Base-by-base conservation (phyloP, 1,140 invertebrate species). In the Fopius arisanus region DNA sequence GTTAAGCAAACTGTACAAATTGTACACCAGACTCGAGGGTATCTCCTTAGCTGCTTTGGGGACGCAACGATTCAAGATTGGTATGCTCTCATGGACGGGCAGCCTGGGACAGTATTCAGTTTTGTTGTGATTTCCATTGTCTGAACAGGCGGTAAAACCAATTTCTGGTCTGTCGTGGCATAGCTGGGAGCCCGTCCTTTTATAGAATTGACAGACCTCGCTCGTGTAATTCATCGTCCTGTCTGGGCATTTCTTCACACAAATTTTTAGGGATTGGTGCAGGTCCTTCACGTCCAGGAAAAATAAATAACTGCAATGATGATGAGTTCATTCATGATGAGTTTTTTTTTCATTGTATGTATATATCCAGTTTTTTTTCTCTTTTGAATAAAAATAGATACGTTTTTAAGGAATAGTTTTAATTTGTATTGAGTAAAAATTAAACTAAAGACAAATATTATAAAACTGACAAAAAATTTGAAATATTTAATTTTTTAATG, bases 1-100 rank as follows among this genome's bases (percentile, higher is more conserved):
- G 83, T 97, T 97, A 7, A 97, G 88, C 74, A 95, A 89, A 7
- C 91, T 92, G 89, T 96, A 96, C 71, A 96, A 90, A 82, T 94
- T 92, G 16, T 86, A 89, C 73, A 94, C 89, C 21, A 94, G 87
- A 68, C 89, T 88, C 70, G 89, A 84, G 3, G 90, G 88, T 0
- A 93, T 81, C 66, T 92, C 91, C 75, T 90, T 90, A 6, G 92
- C 84, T 7, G 88, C 83, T 73, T 91, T 92, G 21, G 96, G 96
- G 76, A 97, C 91, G 86, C 96, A 98, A 28, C 96, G 91, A 85
- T 97, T 96, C 66, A 98, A 84, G 48, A 98, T 90, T n/a, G 95
- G 91, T 67, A 88, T 89, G 78, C 94, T 93, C 72, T 93, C 90
- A 81, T 93, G 92, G 14, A 96, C 90, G 4, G 94, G 94, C 51